Evolutionary conservation across 1,140 invertebrate genomes (phyloP).

Genomic region (Drosophila pseudoobscura): DNA sequence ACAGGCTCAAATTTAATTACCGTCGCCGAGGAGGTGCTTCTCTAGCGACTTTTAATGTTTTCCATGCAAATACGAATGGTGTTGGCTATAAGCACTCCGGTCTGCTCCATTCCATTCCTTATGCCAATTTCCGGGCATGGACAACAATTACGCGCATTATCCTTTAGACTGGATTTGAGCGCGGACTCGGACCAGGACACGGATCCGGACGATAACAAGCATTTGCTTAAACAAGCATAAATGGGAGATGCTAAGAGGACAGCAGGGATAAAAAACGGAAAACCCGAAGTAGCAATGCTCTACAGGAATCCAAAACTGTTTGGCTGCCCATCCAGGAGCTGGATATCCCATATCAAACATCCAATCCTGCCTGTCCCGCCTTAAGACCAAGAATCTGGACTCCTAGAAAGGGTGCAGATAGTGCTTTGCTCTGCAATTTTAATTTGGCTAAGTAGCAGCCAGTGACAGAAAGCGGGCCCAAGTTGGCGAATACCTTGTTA

Average conservation of each 20-base stretch:
- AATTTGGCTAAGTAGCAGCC: constrained; percentile 76
- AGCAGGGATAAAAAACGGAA: constrained; percentile 30
- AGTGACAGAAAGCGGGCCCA: constrained; percentile 54
- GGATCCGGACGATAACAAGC: constrained; percentile 67
- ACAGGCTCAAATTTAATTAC: constrained; percentile 52
- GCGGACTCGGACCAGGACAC: constrained; percentile 20
- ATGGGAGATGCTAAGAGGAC: constrained; percentile 61
- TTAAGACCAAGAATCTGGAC: neutral
- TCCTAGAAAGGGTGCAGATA: constrained; percentile 18
- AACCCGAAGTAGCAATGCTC: constrained; percentile 17
- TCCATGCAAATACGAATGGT: constrained; percentile 58
- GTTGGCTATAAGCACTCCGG: constrained; percentile 19
- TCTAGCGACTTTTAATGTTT: constrained; percentile 50
- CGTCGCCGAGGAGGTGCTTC: constrained; percentile 26
- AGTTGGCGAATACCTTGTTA: constrained; percentile 46
- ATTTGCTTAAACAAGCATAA: constrained; percentile 80
- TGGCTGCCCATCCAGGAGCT: neutral
- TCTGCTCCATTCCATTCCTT: constrained; percentile 11
- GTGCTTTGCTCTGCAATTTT: constrained; percentile 57
- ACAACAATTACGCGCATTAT: constrained; percentile 80
- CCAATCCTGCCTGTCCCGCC: no score
- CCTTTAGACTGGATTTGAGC: constrained; percentile 61
- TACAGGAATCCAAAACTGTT: neutral
- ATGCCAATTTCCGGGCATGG: constrained; percentile 52
- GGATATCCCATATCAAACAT: neutral